These are phyloP conservation scores for Formica selysi DNA, from an alignment of 1,140 invertebrate species.

Conservation along the genomic window DNA sequence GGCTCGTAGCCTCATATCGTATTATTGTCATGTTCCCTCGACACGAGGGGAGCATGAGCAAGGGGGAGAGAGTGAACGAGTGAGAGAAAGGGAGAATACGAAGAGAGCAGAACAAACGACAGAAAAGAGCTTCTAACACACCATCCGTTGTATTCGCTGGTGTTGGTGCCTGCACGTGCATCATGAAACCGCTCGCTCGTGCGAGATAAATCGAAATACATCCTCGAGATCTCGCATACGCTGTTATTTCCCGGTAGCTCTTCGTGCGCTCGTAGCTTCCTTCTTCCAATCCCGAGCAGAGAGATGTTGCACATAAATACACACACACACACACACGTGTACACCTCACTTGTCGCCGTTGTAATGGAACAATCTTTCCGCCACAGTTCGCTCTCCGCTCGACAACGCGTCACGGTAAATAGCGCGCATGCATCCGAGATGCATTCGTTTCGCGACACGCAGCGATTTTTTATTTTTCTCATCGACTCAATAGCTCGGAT, in stretches of 20 bases:
- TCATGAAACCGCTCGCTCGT: slow-evolving; percentile 42
- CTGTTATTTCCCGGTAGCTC: slow-evolving; percentile 52
- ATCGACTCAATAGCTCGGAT: neutral
- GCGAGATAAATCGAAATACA: slow-evolving; percentile 60
- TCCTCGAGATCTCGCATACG: slow-evolving; percentile 58
- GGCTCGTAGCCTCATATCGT: slow-evolving; percentile 83
- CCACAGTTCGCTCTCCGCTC: slow-evolving; percentile 49
- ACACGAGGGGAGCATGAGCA: slow-evolving; percentile 72
- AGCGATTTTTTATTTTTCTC: slow-evolving; percentile 11
- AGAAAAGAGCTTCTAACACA: slow-evolving; percentile 27
- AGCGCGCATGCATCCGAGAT: slow-evolving; percentile 18
- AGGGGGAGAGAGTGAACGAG: slow-evolving; percentile 63
- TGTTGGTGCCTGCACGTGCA: slow-evolving; percentile 40
- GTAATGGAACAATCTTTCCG: slow-evolving; percentile 61
- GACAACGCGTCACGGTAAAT: slow-evolving; percentile 42
- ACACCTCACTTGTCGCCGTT: slow-evolving; percentile 50
- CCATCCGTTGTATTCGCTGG: slow-evolving; percentile 6
- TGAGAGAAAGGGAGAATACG: slow-evolving; percentile 45
- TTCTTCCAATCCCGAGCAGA: neutral
- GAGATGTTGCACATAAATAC: neutral
- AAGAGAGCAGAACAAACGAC: slow-evolving; percentile 37
- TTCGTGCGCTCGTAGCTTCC: neutral
- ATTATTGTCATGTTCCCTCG: slow-evolving; percentile 84
- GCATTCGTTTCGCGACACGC: slow-evolving; percentile 34
- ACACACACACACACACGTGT: too few species aligned